Base-by-base conservation (phyloP, 2,888 invertebrate genomes). In the Drepana falcataria region DNA sequence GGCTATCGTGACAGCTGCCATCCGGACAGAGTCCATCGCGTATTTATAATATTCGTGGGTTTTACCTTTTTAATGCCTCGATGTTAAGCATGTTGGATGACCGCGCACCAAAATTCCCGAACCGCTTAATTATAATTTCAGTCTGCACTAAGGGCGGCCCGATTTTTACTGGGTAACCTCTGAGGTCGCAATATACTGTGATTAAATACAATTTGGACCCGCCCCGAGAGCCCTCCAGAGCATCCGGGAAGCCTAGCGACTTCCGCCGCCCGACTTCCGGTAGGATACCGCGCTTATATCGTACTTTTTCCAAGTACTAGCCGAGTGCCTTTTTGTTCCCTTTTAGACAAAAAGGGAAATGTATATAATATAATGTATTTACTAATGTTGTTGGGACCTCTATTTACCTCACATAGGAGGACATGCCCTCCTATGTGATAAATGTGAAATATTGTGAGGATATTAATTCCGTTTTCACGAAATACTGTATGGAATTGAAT, bases 231-330 rank as follows among this genome's bases (percentile, higher is more conserved):
- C 85, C 83, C 87, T 89, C 81, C 75, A 80, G 81, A 78, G 73
- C 79, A 79, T 90, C 90, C 90, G 87, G 88, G 85, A 85, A 85
- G 86, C 83, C 85, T 80, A 83, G 80, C 77, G 82, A 85, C 87
- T 84, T 87, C 87, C 88, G 85, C 77, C 77, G 69, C 77, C 74
- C 79, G 68, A 74, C 83, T 83, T 90, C 89, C 90, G 82, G 81
- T 81, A 79, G 81, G 82, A 84, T 83, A 79, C 85, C 78, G 79
- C 71, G 71, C 74, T 83, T 83, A 79, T 84, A 84, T 81, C 79
- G 75, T 79, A 81, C 80, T 82, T 83, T 85, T 77, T 81, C 79
- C 78, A 80, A 85, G 83, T 80, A 78, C 69, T 73, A 57, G 59
- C 65, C 63, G 71, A 77, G 79, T 76, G 74, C 81, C 81, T 83